These are phyloP conservation scores for Esox lucius DNA, from an alignment of 2,797 vertebrate species.

Conservation along the genomic window DNA sequence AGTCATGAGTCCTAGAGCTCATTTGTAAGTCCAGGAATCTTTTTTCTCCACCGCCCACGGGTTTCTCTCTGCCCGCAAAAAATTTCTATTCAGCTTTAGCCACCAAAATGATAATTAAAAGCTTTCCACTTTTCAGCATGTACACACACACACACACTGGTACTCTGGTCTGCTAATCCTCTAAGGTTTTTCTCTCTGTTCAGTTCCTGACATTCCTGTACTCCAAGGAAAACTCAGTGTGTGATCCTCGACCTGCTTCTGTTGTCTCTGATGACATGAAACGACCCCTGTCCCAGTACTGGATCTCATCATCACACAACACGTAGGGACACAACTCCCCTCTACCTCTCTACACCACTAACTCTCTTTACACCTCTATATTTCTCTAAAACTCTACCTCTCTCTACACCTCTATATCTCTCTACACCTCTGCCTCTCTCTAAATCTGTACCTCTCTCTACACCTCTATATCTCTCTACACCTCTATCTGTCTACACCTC, in stretches of 20 bases:
- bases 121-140: not conserved
- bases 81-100: too few relatives aligned
- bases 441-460: not conserved
- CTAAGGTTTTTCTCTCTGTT: constrained; percentile 15
- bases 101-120: too few relatives aligned
- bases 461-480: not conserved
- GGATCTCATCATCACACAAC: constrained; percentile 99
- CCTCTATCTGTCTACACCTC: too few relatives aligned
- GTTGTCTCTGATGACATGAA: constrained; percentile 89
- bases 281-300: constrained; percentile 93
- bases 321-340: constrained; percentile 75
- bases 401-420: constrained; percentile 56
- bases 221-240: constrained; percentile 94
- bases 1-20: too few relatives aligned
- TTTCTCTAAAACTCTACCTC: constrained; percentile 23
- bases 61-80: too few relatives aligned
- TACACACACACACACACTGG: not conserved
- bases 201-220: constrained; percentile 97
- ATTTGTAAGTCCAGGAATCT: too few relatives aligned
- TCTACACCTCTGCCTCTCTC: not conserved
- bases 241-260: constrained; percentile 77
- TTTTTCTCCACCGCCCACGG: too few relatives aligned
- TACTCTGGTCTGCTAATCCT: not conserved
- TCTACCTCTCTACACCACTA: not conserved
- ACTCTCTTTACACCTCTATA: not conserved